Conservation (phyloP, 2,113 vertebrate genomes). For the Willisornis vidua region DNA sequence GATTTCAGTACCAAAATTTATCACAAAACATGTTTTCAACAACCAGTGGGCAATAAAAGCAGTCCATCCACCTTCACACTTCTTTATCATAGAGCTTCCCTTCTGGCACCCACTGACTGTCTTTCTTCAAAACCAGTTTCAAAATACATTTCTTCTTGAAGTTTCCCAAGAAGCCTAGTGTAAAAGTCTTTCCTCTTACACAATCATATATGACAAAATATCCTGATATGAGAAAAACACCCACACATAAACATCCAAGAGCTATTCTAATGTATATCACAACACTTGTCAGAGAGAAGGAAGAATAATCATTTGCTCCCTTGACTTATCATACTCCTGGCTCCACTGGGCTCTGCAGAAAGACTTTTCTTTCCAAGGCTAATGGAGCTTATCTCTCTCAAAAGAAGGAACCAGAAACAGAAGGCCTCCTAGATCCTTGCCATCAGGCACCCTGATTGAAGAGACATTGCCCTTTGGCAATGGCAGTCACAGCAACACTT, state of each 20-base stretch:
- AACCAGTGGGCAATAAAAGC: neutral
- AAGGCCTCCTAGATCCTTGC: neutral
- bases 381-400: neutral
- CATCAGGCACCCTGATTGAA: neutral
- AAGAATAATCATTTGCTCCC: neutral
- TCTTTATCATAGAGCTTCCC: neutral
- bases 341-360: neutral
- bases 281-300: neutral
- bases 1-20: neutral
- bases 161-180: neutral
- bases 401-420: neutral
- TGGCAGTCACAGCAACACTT: neutral
- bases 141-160: neutral
- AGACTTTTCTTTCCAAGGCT: neutral
- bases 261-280: neutral
- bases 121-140: neutral
- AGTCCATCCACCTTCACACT: neutral
- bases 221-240: neutral
- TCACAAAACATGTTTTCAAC: neutral
- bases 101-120: neutral
- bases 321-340: neutral
- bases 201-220: neutral
- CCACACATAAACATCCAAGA: neutral
- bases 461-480: neutral
- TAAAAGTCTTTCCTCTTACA: neutral